Conservation (phyloP, 2,797 vertebrate genomes). For the Falco biarmicus region DNA sequence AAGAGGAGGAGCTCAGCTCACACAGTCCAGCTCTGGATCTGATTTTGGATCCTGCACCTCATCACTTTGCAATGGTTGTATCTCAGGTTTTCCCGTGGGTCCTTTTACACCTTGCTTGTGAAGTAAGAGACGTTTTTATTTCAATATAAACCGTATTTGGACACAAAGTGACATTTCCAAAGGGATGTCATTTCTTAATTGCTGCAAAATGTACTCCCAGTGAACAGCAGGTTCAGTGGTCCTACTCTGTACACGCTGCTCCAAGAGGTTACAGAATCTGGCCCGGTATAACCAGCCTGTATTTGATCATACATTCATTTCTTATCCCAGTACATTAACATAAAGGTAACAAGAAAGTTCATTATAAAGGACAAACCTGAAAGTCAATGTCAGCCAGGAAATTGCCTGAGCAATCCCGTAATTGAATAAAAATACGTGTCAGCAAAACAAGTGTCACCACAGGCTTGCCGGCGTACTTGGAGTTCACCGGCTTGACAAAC, state of each 20-base stretch:
- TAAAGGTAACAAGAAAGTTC: constrained; percentile 20
- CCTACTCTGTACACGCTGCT: neutral
- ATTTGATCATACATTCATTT: neutral
- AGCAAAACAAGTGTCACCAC: neutral
- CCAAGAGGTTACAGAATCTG: neutral
- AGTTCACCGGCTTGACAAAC: neutral
- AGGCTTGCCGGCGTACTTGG: neutral
- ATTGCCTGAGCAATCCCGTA: neutral
- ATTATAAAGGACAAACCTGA: constrained; percentile 22
- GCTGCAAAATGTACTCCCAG: neutral
- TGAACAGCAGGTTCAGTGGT: neutral
- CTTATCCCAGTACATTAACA: constrained; percentile 1
- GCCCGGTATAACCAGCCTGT: neutral
- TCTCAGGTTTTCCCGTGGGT: neutral
- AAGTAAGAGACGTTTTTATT: neutral
- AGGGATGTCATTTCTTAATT: neutral
- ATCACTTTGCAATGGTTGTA: rapidly evolving
- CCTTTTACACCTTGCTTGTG: neutral
- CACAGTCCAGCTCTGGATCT: neutral
- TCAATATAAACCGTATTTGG: neutral
- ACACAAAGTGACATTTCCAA: neutral
- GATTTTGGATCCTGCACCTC: neutral
- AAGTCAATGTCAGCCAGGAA: neutral
- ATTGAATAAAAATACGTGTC: constrained; percentile 7
- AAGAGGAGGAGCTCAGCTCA: neutral